Evolutionary conservation across 2,888 invertebrate species (phyloP).

Genomic region (Aphrophora alni): DNA sequence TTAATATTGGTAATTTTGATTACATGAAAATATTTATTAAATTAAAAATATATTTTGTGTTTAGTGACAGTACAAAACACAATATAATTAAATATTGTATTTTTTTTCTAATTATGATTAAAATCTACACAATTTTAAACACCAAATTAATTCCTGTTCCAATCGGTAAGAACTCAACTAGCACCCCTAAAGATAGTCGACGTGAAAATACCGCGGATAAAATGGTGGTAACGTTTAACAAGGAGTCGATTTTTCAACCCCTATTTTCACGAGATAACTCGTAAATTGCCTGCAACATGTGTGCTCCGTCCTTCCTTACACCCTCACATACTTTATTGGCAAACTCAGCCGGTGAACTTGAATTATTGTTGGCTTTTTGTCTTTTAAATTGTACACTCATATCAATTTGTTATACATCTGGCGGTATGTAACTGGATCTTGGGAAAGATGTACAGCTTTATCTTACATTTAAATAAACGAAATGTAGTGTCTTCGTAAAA

Average conservation of each 20-base stretch:
- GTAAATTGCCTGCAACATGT: constrained; percentile 39
- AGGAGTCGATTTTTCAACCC: neutral
- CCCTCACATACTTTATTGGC: constrained; percentile 37
- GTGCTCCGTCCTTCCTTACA: constrained; percentile 22
- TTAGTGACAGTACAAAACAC: too few relatives aligned
- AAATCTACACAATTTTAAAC: too few relatives aligned
- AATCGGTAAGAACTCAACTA: too few relatives aligned
- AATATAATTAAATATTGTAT: too few relatives aligned
- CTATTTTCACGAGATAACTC: constrained; percentile 29
- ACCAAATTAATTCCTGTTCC: too few relatives aligned
- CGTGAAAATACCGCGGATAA: neutral
- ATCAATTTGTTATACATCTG: constrained; percentile 2
- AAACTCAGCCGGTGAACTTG: neutral
- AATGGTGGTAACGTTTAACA: neutral
- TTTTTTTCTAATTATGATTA: too few relatives aligned
- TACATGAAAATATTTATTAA: too few relatives aligned
- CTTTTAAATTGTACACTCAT: constrained; percentile 6
- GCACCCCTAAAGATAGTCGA: neutral
- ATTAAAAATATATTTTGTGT: too few relatives aligned
- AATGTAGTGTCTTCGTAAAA: too few relatives aligned
- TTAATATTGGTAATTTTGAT: too few relatives aligned
- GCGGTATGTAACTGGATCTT: neutral
- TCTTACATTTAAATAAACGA: too few relatives aligned
- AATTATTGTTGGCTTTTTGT: constrained; percentile 6
- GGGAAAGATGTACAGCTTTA: neutral